These are phyloP conservation scores for Emydocephalus ijimae DNA, from an alignment of 2,113 vertebrate genomes.

Conservation along the genomic window DNA sequence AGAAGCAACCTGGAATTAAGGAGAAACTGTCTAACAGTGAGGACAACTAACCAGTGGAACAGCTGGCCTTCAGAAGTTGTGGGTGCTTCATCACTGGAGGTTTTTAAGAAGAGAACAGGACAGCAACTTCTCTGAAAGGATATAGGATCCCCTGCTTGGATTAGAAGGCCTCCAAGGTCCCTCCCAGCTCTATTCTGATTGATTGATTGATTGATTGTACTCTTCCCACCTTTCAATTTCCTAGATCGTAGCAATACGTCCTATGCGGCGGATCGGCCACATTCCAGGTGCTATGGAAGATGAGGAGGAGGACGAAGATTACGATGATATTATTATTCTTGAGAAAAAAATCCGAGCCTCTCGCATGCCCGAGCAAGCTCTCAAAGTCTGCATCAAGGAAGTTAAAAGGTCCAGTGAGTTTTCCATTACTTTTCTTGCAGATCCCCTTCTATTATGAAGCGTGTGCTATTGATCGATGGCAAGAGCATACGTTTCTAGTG, in stretches of 20 bases:
- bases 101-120: neutral
- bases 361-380: slow-evolving; percentile 88
- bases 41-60: neutral
- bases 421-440: neutral
- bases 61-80: neutral
- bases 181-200: neutral
- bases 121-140: neutral
- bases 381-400: slow-evolving; percentile 91
- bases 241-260: slow-evolving; percentile 80
- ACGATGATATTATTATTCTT: slow-evolving; percentile 81
- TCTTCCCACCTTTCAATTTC: neutral
- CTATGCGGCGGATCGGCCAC: slow-evolving; percentile 75
- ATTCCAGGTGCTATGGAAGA: slow-evolving; percentile 76
- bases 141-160: neutral
- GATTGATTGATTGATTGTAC: neutral
- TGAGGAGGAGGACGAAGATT: slow-evolving; percentile 87
- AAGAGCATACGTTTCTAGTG: neutral
- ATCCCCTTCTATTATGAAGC: neutral
- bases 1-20: neutral
- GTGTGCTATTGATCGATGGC: too few relatives aligned
- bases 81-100: too few relatives aligned
- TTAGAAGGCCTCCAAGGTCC: too few relatives aligned
- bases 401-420: slow-evolving; percentile 80
- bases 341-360: slow-evolving; percentile 86
- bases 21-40: neutral